Conservation (phyloP, 2,797 vertebrate genomes). For the Clarias pachynema region DNA sequence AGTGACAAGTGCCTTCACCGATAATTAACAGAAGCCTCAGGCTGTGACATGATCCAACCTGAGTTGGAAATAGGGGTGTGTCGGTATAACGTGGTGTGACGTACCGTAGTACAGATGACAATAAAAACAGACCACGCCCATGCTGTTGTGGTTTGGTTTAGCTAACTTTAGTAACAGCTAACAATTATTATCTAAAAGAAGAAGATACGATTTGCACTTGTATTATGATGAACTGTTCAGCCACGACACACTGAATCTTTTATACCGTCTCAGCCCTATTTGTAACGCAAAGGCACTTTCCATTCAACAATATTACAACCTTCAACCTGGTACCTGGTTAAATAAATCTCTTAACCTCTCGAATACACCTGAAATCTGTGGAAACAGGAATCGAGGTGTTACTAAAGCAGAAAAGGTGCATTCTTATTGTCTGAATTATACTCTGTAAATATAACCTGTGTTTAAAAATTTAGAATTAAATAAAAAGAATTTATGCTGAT, state of each 20-base stretch:
- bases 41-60: neutral
- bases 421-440: neutral
- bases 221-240: too few species aligned
- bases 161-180: neutral
- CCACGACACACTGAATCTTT: neutral
- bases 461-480: neutral
- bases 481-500: neutral
- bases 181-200: neutral
- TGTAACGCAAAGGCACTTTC: slow-evolving; percentile 36
- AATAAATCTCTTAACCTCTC: slow-evolving; percentile 57
- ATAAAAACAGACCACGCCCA: neutral
- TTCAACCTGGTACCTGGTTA: slow-evolving; percentile 58
- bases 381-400: slow-evolving; percentile 44
- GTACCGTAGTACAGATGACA: neutral
- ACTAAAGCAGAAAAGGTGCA: slow-evolving; percentile 4
- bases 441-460: neutral
- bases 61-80: neutral
- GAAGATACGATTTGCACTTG: neutral
- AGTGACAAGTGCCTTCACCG: slow-evolving; percentile 45
- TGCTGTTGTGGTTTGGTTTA: too few species aligned
- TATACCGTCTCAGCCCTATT: neutral
- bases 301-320: slow-evolving; percentile 46
- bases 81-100: neutral
- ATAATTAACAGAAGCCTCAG: neutral
- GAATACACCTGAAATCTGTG: slow-evolving; percentile 62